phyloP scores from a whole-genome alignment of 2,113 vertebrate genomes.

The Hystrix cristata region DNA sequence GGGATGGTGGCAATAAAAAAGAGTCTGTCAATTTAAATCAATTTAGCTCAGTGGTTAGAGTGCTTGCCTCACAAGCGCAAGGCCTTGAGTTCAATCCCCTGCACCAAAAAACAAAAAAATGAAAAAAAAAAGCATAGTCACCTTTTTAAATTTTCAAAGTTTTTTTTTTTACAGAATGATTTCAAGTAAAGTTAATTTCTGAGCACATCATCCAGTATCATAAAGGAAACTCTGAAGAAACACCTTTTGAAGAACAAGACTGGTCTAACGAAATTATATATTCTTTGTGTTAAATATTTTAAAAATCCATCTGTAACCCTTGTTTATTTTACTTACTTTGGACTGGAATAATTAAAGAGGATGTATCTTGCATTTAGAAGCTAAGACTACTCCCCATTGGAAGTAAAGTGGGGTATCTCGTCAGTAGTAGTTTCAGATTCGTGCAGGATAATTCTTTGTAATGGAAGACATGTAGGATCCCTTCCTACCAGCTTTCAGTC shows the following conservation, averaged over 20 bases:
- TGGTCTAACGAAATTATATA: not conserved
- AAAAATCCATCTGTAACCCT: not conserved
- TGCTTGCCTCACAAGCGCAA: too few relatives aligned
- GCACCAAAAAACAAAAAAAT: too few relatives aligned
- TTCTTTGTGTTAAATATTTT: not conserved
- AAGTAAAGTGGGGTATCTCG: not conserved
- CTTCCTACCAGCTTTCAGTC: not conserved
- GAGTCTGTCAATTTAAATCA: not conserved
- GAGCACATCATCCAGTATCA: not conserved
- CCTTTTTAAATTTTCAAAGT: not conserved
- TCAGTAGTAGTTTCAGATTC: not conserved
- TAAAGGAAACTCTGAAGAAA: not conserved
- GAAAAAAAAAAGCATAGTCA: too few relatives aligned
- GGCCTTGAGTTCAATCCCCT: too few relatives aligned
- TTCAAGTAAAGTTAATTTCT: constrained; percentile 41
- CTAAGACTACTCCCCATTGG: not conserved
- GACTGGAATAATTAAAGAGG: not conserved
- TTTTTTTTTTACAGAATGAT: not conserved
- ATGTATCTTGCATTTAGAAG: not conserved
- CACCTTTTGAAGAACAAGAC: constrained; percentile 4
- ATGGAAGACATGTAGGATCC: not conserved
- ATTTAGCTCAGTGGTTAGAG: too few relatives aligned
- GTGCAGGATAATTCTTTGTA: not conserved
- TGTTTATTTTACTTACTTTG: not conserved
- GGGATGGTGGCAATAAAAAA: not conserved